Conservation (phyloP, 2,113 vertebrate genomes). For the Ancistrus triradiatus region DNA sequence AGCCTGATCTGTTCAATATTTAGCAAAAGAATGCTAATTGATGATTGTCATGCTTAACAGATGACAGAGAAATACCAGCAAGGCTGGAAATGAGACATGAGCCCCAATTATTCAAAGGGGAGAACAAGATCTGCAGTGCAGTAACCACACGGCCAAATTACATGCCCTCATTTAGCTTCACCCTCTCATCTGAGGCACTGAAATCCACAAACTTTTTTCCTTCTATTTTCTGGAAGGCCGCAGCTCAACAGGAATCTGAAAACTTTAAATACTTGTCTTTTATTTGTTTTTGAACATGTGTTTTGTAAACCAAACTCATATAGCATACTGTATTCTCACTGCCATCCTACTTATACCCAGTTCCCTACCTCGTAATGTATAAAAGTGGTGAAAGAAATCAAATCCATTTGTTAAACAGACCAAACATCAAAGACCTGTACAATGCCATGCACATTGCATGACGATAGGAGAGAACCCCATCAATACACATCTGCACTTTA, state of each 20-base stretch:
- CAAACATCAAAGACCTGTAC: constrained; percentile 56
- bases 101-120: neutral
- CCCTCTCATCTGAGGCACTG: constrained; percentile 36
- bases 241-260: neutral
- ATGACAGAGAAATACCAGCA: constrained; percentile 22
- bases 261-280: neutral
- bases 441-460: constrained; percentile 64
- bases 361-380: constrained; percentile 47
- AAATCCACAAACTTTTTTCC: constrained; percentile 27
- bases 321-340: neutral
- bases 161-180: constrained; percentile 35
- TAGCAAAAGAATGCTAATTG: constrained; percentile 7
- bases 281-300: neutral
- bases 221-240: constrained; percentile 29
- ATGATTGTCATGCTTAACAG: constrained; percentile 26
- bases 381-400: constrained; percentile 61
- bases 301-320: no score
- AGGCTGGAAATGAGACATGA: neutral
- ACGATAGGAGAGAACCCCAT: constrained; percentile 51
- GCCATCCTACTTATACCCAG: neutral
- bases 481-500: constrained; percentile 25
- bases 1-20: constrained; percentile 1
- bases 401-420: constrained; percentile 69
- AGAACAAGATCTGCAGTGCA: constrained; percentile 20
- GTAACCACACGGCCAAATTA: constrained; percentile 35